phyloP scores from a whole-genome alignment of 2,113 vertebrate genomes.

The Heterochromis multidens region DNA sequence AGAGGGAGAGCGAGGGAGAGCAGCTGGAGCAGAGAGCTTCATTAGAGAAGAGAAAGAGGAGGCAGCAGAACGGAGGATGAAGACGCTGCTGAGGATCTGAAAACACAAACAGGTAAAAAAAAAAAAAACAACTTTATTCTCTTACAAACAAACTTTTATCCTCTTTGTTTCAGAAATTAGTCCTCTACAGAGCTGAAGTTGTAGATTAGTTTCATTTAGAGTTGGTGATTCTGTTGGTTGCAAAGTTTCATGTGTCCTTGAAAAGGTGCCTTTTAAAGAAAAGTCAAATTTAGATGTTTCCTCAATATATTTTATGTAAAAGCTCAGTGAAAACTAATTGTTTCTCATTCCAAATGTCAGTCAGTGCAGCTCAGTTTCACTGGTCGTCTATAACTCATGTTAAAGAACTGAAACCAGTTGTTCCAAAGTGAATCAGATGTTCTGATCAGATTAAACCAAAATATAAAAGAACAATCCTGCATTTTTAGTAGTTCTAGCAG shows the following conservation, averaged over 20 bases:
- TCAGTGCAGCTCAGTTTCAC: neutral
- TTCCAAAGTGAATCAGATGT: too few relatives aligned
- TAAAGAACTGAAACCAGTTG: neutral
- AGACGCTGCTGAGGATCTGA: slow-evolving; percentile 2
- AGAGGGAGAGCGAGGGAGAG: slow-evolving; percentile 10
- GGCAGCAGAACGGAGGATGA: slow-evolving; percentile 22
- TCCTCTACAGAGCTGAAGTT: neutral
- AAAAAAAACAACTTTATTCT: neutral
- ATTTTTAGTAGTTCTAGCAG: neutral
- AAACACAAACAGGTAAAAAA: slow-evolving; percentile 34
- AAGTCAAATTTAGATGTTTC: neutral
- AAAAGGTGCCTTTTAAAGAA: neutral
- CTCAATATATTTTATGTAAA: neutral
- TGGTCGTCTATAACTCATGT: neutral
- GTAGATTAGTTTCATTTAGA: neutral
- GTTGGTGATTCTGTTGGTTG: too few relatives aligned
- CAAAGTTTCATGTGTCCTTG: too few relatives aligned
- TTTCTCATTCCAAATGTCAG: neutral
- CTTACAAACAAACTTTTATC: neutral
- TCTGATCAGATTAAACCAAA: too few relatives aligned
- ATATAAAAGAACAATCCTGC: neutral
- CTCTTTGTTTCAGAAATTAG: neutral
- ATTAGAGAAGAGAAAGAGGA: neutral
- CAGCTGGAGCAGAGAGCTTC: slow-evolving; percentile 35
- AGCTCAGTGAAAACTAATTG: neutral